Percentiles rank a stretch among this genome's conserved stretches.
Evolutionary conservation across 2,888 invertebrate species (phyloP).

Genomic region (Yponomeuta sedellus): DNA sequence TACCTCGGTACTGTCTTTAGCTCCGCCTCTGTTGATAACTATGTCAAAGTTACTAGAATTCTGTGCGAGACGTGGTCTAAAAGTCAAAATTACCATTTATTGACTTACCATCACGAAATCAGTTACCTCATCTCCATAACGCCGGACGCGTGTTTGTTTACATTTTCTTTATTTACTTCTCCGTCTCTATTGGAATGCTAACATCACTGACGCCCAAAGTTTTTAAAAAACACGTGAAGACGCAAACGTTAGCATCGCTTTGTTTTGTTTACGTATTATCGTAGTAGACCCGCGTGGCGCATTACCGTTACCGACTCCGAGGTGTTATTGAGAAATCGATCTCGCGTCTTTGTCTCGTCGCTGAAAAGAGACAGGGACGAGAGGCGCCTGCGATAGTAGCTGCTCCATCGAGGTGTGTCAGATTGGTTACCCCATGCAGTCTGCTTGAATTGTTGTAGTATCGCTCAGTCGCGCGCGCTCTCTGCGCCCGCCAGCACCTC

Average conservation of each 20-base stretch:
- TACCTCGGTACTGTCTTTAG: background rate
- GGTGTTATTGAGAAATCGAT: conserved; percentile 8
- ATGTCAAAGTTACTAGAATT: background rate
- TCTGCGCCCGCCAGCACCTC: conserved; percentile 47
- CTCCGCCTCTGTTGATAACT: background rate
- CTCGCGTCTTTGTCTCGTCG: background rate
- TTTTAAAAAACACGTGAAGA: conserved; percentile 6
- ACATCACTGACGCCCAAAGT: background rate
- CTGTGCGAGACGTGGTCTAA: background rate
- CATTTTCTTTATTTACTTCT: background rate
- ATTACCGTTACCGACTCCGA: conserved; percentile 44
- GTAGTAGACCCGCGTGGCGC: conserved; percentile 63
- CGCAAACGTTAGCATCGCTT: conserved; percentile 13
- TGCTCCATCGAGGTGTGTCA: background rate
- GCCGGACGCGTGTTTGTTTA: background rate
- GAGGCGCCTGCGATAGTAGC: background rate
- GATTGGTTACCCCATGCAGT: conserved; percentile 2
- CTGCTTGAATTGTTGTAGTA: background rate
- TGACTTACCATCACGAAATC: background rate
- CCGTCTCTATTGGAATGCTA: background rate
- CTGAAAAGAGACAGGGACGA: background rate
- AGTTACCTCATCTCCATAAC: background rate
- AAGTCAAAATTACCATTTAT: conserved; percentile 7
- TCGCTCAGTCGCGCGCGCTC: conserved; percentile 60
- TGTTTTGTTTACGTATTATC: conserved; percentile 66